Percentiles rank a stretch among this genome's conserved stretches.
Conservation (phyloP, 2,797 vertebrate genomes). For the Phoeniculus purpureus region DNA sequence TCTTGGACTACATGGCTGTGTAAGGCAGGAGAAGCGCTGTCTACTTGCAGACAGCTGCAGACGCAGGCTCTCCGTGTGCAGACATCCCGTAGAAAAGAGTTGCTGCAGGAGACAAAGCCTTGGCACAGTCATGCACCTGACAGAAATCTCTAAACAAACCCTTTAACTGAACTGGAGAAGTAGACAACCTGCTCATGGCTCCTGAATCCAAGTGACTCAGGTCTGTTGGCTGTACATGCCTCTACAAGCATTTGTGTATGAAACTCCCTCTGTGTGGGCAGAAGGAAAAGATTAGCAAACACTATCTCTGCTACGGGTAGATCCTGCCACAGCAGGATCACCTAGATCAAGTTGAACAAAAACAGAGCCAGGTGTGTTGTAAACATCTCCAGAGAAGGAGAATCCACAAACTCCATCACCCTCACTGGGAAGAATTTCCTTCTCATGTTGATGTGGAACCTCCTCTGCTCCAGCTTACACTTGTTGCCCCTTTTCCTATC, state of each 20-base stretch:
- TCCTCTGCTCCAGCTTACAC: too few relatives aligned
- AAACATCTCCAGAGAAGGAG: too few relatives aligned
- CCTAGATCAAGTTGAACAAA: too few relatives aligned
- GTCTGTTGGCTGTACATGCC: not conserved
- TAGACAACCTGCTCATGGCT: not conserved
- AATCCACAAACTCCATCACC: too few relatives aligned
- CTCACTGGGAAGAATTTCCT: too few relatives aligned
- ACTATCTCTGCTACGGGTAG: not conserved
- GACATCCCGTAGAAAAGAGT: not conserved
- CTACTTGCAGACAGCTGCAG: not conserved
- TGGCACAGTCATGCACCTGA: not conserved
- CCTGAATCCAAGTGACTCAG: not conserved
- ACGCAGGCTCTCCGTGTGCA: not conserved
- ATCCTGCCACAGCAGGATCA: too few relatives aligned
- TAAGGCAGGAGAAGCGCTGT: rapidly evolving
- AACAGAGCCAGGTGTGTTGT: too few relatives aligned
- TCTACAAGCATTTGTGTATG: not conserved
- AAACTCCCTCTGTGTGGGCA: not conserved
- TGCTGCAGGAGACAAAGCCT: not conserved
- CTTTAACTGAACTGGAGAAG: not conserved
- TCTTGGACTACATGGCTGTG: not conserved
- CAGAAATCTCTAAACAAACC: not conserved
- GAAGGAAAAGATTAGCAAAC: not conserved
- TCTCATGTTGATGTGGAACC: too few relatives aligned
- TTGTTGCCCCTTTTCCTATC: too few relatives aligned